Percentiles rank a stretch among this genome's conserved stretches.
These are phyloP conservation scores for Scrobipalpa atriplicella DNA, from an alignment of 2,888 invertebrate species.

Conservation along the genomic window DNA sequence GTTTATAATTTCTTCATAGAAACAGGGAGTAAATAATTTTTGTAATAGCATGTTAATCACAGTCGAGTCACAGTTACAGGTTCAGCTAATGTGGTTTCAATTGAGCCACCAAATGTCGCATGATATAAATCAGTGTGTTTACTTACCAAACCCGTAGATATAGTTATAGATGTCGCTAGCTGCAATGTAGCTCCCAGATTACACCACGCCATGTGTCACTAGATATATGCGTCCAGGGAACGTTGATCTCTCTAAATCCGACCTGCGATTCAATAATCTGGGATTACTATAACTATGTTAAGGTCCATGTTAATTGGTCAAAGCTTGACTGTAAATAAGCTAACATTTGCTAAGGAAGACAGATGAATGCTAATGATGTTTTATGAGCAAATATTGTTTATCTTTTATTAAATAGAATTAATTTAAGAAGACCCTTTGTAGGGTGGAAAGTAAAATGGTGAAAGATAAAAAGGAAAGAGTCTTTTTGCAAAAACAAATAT, in stretches of 20 bases:
- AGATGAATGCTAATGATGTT: slow-evolving; percentile 18
- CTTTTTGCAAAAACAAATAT: neutral
- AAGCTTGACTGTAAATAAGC: slow-evolving; percentile 21
- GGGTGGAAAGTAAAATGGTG: neutral
- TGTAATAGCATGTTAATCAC: neutral
- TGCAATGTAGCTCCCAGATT: slow-evolving; percentile 30
- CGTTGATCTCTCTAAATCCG: slow-evolving; percentile 29
- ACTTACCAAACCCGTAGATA: slow-evolving; percentile 12
- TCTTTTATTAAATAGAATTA: neutral
- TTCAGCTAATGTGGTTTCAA: slow-evolving; percentile 22
- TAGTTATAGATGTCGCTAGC: slow-evolving; percentile 2
- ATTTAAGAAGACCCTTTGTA: neutral
- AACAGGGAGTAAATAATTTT: neutral
- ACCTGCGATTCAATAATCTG: neutral
- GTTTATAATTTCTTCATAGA: neutral
- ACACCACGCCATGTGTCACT: slow-evolving; percentile 34
- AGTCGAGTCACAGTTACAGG: neutral
- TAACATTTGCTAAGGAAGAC: slow-evolving; percentile 24
- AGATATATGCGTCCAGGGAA: slow-evolving; percentile 32
- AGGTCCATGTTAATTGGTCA: slow-evolving; percentile 4
- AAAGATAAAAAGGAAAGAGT: neutral
- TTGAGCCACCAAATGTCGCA: slow-evolving; percentile 26
- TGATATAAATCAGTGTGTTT: slow-evolving; percentile 28
- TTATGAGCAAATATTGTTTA: slow-evolving; percentile 13
- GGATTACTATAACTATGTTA: neutral